Percentiles rank a stretch among this genome's conserved stretches.
Conservation (phyloP, 2,888 invertebrate species). For the Nephrotoma flavescens region DNA sequence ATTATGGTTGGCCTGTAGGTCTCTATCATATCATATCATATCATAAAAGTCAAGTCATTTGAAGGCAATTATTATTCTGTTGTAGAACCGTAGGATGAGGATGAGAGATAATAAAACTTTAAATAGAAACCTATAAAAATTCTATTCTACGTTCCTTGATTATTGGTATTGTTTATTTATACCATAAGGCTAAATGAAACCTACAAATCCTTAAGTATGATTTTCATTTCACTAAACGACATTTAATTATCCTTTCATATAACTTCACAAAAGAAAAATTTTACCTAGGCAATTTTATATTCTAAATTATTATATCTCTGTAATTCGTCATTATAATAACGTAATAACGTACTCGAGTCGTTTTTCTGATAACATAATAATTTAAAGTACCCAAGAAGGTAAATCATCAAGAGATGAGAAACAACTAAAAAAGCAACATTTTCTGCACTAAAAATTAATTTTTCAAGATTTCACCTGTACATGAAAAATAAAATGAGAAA, state of each 20-base stretch:
- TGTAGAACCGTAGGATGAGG: not conserved
- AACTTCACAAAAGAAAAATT: not conserved
- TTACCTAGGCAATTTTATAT: not conserved
- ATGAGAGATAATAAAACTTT: not conserved
- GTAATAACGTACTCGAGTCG: not conserved
- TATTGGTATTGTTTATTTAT: not conserved
- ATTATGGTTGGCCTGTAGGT: no score
- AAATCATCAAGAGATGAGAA: not conserved
- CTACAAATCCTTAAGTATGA: not conserved
- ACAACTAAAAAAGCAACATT: not conserved
- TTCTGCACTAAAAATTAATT: not conserved
- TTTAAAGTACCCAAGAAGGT: not conserved
- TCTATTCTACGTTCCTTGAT: not conserved
- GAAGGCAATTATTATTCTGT: not conserved
- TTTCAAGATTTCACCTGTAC: not conserved
- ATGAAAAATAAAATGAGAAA: not conserved
- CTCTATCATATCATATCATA: no score
- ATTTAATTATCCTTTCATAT: not conserved
- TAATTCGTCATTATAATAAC: not conserved
- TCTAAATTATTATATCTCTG: not conserved
- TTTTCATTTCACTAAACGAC: not conserved
- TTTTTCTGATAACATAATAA: not conserved
- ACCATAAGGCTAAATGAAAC: not conserved
- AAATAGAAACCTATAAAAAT: not conserved
- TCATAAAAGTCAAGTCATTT: not conserved